Conservation (phyloP, 35 echinoderm and acorn worm species). For the Amphiura filiformis region DNA sequence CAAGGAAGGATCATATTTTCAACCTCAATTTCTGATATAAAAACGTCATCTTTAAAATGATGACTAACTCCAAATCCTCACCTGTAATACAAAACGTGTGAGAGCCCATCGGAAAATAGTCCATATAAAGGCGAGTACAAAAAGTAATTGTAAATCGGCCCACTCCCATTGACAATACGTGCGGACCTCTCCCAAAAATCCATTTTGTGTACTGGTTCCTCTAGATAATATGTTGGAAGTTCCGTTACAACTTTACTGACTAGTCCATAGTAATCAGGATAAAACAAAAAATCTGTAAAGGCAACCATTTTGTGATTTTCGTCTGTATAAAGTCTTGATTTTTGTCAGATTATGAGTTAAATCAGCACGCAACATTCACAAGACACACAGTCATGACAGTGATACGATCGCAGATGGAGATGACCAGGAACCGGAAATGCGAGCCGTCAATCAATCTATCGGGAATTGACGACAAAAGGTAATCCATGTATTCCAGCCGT, state of each 20-base stretch:
- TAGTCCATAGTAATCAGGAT: constrained; percentile 61
- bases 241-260: constrained; percentile 58
- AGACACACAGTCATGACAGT: no score
- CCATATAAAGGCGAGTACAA: constrained; percentile 42
- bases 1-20: neutral
- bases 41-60: no score
- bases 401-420: no score
- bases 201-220: constrained; percentile 51
- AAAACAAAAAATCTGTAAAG: constrained; percentile 51
- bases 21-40: no score
- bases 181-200: constrained; percentile 47
- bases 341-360: no score
- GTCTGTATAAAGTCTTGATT: no score
- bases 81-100: constrained; percentile 41
- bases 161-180: constrained; percentile 44
- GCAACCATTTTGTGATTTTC: neutral
- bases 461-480: no score
- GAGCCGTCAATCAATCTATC: no score
- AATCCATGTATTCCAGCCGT: no score
- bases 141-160: constrained; percentile 44
- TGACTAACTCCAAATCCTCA: constrained; percentile 16
- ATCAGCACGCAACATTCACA: no score
- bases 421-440: no score
- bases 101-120: constrained; percentile 48
- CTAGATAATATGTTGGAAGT: constrained; percentile 72